Evolutionary conservation across 2,888 invertebrate genomes (phyloP), one percentile per base, ranked within the genome.

Genomic region (Drosophila lacicola): DNA sequence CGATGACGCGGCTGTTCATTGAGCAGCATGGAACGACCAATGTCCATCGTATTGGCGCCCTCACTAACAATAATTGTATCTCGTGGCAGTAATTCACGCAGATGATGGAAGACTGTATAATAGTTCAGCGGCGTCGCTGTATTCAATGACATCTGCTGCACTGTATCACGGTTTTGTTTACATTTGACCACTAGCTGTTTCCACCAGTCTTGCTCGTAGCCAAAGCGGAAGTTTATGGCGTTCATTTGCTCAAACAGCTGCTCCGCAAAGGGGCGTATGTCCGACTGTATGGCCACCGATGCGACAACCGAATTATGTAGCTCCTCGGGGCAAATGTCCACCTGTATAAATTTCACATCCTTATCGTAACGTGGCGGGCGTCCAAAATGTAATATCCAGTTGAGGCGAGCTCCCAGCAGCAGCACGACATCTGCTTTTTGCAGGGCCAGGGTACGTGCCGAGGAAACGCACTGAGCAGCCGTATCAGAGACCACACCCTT

Each of bases 11-110:
- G 97, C 75, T 95, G 93, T 80, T 94, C 94, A 91, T 98, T 98
- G n/a, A 95, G 93, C 39, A 99, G 93, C 93, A 98, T 95, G 0
- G 97, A 95, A 47, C 99, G 94, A 0, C 99, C 98, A 90, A 99
- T 99, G 91, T 99, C 99, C 99, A 99, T 99, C 0, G 99, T 99
- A 92, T 99, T 99, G 37, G 99, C 98, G 21, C 99, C 99, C 93
- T 99, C 99, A 90, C 98, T 98, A 33, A 98, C 97, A 68, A 99
- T 97, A 14, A 99, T 95, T 5, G 96, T 95, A 93, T 99, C 96
- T 90, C 94, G 93, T 0, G 97, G 97, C 64, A 97, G 94, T 60
- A 94, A 92, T 47, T 95, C 94, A 86, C 96, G 96, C 50, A 99
- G 94, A 74, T 96, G 95, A 91, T 96, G 95, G 91, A 98, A 97